phyloP scores from a whole-genome alignment of 2,113 vertebrate species.

The Alectura lathami region DNA sequence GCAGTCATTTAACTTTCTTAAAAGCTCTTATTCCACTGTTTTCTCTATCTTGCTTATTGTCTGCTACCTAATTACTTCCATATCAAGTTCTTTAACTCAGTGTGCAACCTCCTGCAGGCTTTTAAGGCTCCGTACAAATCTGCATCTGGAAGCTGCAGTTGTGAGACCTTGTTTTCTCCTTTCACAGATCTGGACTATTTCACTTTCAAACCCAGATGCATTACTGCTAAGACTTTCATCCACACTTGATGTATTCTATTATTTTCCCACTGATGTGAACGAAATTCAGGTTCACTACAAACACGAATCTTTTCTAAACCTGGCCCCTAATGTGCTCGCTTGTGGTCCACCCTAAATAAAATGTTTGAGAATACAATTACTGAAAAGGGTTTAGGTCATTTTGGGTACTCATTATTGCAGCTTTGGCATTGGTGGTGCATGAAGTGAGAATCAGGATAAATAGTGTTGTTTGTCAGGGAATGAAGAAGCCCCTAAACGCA shows the following conservation, averaged over 20 bases:
- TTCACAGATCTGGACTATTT: neutral
- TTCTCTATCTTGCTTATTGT: constrained; percentile 78
- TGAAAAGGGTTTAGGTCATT: neutral
- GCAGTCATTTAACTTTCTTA: constrained; percentile 84
- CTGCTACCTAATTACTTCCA: constrained; percentile 84
- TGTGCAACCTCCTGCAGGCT: neutral
- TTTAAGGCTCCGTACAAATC: neutral
- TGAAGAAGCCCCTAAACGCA: neutral
- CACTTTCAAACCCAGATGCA: neutral
- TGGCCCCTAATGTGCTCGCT: neutral
- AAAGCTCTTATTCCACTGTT: constrained; percentile 83
- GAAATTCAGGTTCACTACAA: neutral
- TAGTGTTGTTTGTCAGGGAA: neutral
- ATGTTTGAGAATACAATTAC: neutral
- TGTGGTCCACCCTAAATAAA: neutral
- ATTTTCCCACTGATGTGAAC: neutral
- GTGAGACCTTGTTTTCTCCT: neutral
- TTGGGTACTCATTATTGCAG: neutral
- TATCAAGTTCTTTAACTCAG: constrained; percentile 71
- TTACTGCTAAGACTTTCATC: neutral
- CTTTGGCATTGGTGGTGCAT: neutral
- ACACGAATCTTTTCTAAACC: neutral
- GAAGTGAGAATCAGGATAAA: neutral
- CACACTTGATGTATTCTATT: neutral
- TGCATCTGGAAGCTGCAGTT: neutral